These are phyloP conservation scores for Penaeus japonicus DNA, from an alignment of 1,140 invertebrate species.

Conservation along the genomic window DNA sequence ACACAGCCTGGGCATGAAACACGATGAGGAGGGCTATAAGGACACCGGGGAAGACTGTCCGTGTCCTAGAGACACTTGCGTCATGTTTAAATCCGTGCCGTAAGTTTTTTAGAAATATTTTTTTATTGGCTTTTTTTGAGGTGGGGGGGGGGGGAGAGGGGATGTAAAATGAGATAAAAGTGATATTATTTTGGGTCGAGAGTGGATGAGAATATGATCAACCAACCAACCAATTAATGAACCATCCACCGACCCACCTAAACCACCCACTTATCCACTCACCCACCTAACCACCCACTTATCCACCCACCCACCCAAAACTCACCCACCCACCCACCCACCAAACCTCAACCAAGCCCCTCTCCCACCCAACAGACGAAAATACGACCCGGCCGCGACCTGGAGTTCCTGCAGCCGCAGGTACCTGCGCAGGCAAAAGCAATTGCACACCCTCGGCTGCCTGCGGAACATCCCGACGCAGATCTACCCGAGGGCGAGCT, in stretches of 20 bases:
- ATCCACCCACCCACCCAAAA: not conserved
- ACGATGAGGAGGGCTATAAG: slow-evolving; percentile 73
- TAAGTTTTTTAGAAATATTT: not conserved
- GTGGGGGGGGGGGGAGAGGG: too few relatives aligned
- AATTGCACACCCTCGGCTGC: slow-evolving; percentile 97
- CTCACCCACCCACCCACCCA: not conserved
- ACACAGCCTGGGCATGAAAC: slow-evolving; percentile 98
- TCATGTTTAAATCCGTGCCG: slow-evolving; percentile 74
- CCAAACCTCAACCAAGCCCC: too few relatives aligned
- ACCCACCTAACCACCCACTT: not conserved
- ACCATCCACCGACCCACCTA: not conserved
- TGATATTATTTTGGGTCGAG: too few relatives aligned
- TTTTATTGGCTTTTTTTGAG: too few relatives aligned
- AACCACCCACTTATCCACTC: not conserved
- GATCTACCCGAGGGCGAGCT: slow-evolving; percentile 86
- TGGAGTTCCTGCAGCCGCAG: slow-evolving; percentile 91
- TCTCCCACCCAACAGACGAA: not conserved
- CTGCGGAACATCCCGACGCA: slow-evolving; percentile 73
- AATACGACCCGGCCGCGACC: slow-evolving; percentile 63
- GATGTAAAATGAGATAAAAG: too few relatives aligned
- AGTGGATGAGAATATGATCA: too few relatives aligned
- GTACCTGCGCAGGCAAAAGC: slow-evolving; percentile 85
- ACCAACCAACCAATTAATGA: too few relatives aligned
- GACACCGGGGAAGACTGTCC: slow-evolving; percentile 68
- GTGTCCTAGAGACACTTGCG: slow-evolving; percentile 87